Conservation (phyloP, 2,888 invertebrate genomes). For the Drosophila peninsularis region DNA sequence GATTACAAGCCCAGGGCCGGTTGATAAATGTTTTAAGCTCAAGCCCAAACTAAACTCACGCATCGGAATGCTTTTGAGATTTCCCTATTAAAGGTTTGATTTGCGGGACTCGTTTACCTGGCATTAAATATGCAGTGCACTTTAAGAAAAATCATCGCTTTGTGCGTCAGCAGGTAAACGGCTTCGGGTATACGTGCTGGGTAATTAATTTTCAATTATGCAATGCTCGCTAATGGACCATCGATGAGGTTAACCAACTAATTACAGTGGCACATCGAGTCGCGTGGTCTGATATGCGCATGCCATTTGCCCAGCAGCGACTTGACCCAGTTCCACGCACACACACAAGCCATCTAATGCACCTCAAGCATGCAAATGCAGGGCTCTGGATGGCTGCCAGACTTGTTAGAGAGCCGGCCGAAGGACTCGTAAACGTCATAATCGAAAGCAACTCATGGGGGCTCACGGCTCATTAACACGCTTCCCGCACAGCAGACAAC, state of each 20-base stretch:
- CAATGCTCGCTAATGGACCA: conserved; percentile 23
- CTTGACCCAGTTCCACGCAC: conserved; percentile 44
- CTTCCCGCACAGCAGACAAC: conserved; percentile 47
- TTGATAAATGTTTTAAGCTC: neutral
- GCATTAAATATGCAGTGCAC: conserved; percentile 49
- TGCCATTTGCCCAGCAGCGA: conserved; percentile 12
- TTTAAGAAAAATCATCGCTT: conserved; percentile 52
- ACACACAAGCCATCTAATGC: conserved; percentile 21
- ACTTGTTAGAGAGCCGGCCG: neutral
- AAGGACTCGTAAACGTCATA: conserved; percentile 41
- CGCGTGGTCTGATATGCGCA: conserved; percentile 4
- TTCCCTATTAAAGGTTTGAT: conserved; percentile 32
- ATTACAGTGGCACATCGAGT: conserved; percentile 3
- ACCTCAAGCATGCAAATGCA: conserved; percentile 34
- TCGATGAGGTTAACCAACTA: conserved; percentile 22
- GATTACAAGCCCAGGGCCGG: neutral
- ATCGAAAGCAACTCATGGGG: conserved; percentile 56
- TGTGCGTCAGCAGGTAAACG: conserved; percentile 8
- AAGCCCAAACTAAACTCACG: neutral
- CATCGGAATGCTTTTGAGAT: conserved; percentile 10
- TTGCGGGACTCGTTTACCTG: conserved; percentile 22
- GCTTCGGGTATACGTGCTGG: conserved; percentile 22
- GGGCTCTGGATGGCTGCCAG: neutral
- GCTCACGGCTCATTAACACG: conserved; percentile 69
- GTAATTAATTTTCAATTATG: conserved; percentile 71